Evolutionary conservation across 2,888 invertebrate species (phyloP), one percentile per base, ranked within the genome.

Genomic region (Alcis repandata): DNA sequence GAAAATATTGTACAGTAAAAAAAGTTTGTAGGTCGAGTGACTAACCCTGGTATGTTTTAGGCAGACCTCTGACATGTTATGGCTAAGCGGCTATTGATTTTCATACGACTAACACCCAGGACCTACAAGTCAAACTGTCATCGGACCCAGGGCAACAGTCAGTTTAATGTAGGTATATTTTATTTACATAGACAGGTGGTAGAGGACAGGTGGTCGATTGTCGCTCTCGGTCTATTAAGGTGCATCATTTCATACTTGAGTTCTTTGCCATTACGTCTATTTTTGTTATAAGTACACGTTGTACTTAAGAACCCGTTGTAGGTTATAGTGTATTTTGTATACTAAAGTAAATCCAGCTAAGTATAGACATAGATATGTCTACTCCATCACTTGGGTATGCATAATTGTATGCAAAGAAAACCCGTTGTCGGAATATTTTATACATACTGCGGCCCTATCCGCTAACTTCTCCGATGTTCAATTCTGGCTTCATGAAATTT

Each of bases 301-400:
- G 48, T 57, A n/a, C n/a, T n/a, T n/a, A 54, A 63, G 33, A 54
- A 32, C 17, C 40, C 33, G 20, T 56, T 45, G 20, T 33, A 20
- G 10, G 45, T 19, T 20, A 33, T 10, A 0, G 19, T 32, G 32
- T n/a, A 32, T 15, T 17, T 43, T 54, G 22, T 22, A 11, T 38
- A 4, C 2, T 38, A 40, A 46, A 20, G 22, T 11, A 6, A 10
- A 43, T 20, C 11, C 20, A 46, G n/a, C 22, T 7, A n/a, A n/a
- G n/a, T n/a, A n/a, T n/a, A n/a, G n/a, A n/a, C n/a, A 46, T 10
- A 46, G 22, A 27, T n/a, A 46, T 22, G 10, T 3, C n/a, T 43
- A 33, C n/a, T 40, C 13, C 10, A n/a, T 13, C 43, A 6, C 8
- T 33, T 11, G 8, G 4, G 0, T 17, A 15, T 22, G 3, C 27